Evolutionary conservation across 2,888 invertebrate species (phyloP).

Genomic region (Rhingia campestris): DNA sequence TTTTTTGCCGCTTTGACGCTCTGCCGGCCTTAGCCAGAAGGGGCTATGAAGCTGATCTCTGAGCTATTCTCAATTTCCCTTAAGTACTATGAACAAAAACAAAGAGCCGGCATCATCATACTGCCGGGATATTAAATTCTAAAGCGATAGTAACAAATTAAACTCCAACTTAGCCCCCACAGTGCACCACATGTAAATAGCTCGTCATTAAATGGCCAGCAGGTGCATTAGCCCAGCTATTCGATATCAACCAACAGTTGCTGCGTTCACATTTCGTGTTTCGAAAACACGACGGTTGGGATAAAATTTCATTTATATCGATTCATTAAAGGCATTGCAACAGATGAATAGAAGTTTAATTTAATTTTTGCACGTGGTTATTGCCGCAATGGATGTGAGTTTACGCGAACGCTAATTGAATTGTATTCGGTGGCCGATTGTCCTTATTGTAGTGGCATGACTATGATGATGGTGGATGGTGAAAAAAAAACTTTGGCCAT

Average conservation of each 20-base stretch:
- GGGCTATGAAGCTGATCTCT: no score
- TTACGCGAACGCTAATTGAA: conserved; percentile 31
- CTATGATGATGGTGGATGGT: no score
- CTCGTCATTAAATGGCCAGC: conserved; percentile 12
- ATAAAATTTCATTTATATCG: neutral
- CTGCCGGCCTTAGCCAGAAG: no score
- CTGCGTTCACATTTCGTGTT: neutral
- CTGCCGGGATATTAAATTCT: no score
- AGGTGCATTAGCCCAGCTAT: conserved; percentile 19
- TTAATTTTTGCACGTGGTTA: conserved; percentile 21
- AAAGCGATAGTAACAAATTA: no score
- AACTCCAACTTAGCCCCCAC: neutral
- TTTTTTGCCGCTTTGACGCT: no score
- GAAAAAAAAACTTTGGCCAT: no score
- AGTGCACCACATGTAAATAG: conserved; percentile 6
- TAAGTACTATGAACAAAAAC: no score
- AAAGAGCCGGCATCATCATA: no score
- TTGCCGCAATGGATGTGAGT: conserved; percentile 18
- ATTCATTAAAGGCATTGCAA: neutral
- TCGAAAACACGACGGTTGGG: neutral
- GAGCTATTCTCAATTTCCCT: no score
- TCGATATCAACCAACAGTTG: neutral
- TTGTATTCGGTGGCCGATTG: neutral
- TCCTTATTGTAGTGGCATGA: neutral
- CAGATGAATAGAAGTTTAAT: conserved; percentile 32